These are phyloP conservation scores for Diprion similis DNA, from an alignment of 1,140 invertebrate species.

Conservation along the genomic window DNA sequence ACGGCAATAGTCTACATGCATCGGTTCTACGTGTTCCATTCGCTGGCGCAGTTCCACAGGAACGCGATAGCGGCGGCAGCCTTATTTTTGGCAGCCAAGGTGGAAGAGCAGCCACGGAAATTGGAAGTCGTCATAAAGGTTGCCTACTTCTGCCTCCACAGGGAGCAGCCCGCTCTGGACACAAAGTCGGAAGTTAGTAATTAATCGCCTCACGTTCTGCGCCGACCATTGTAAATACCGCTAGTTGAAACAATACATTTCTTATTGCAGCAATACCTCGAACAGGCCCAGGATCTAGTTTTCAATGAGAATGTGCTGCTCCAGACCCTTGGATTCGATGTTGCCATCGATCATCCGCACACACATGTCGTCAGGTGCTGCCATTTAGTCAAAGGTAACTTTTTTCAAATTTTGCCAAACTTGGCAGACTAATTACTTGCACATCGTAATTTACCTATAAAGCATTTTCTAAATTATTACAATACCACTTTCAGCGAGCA, in stretches of 20 bases:
- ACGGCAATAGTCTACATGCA: constrained; percentile 99
- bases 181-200: constrained; percentile 72
- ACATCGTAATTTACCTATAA: not conserved
- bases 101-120: constrained; percentile 96
- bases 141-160: constrained; percentile 81
- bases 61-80: constrained; percentile 83
- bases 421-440: too few relatives aligned
- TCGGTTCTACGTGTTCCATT: constrained; percentile 95
- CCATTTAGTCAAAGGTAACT: constrained; percentile 89
- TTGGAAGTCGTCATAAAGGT: constrained; percentile 95
- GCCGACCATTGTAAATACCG: not conserved
- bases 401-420: not conserved
- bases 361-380: constrained; percentile 95
- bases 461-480: not conserved
- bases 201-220: not conserved
- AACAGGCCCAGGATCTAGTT: constrained; percentile 88
- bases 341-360: constrained; percentile 96
- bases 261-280: constrained; percentile 72
- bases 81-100: constrained; percentile 96
- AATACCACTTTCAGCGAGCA: constrained; percentile 75
- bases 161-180: constrained; percentile 70
- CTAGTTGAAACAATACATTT: constrained; percentile 33
- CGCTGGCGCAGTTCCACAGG: constrained; percentile 84
- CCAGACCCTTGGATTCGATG: constrained; percentile 96
- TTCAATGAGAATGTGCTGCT: constrained; percentile 95